Conservation (phyloP, 2,797 vertebrate species). For the Gorsachius magnificus region DNA sequence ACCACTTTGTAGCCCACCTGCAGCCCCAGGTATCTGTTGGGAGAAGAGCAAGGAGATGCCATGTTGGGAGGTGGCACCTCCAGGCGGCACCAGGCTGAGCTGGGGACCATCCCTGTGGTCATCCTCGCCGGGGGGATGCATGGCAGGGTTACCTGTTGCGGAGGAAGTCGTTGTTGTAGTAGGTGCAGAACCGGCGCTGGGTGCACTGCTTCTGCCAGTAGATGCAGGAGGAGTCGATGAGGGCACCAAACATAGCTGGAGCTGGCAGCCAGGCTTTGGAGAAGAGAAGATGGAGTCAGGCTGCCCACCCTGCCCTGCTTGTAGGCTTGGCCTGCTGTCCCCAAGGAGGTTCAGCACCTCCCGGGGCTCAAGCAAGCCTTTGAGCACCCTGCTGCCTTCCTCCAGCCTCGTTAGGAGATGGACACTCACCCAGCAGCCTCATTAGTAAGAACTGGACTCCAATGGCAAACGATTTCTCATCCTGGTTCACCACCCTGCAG, state of each 20-base stretch:
- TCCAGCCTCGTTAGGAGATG: background rate
- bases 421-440: constrained; percentile 90
- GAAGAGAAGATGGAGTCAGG: constrained; percentile 43
- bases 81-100: background rate
- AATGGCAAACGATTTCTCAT: constrained; percentile 95
- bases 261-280: constrained; percentile 89
- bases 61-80: background rate
- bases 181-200: constrained; percentile 83
- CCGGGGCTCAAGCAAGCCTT: background rate
- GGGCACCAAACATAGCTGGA: constrained; percentile 87
- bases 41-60: background rate
- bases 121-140: fast-evolving
- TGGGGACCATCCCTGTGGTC: fast-evolving
- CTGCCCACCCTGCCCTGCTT: background rate
- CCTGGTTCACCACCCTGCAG: constrained; percentile 86
- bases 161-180: constrained; percentile 90
- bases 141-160: constrained; percentile 82
- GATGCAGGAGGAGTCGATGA: constrained; percentile 91
- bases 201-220: constrained; percentile 84
- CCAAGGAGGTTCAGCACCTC: background rate
- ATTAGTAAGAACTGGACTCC: constrained; percentile 94
- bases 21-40: constrained; percentile 88
- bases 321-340: background rate
- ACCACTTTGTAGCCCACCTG: constrained; percentile 89
- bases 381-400: background rate